Base-by-base conservation (phyloP, 2,888 invertebrate genomes). In the Hirtodrosophila trivittata region DNA sequence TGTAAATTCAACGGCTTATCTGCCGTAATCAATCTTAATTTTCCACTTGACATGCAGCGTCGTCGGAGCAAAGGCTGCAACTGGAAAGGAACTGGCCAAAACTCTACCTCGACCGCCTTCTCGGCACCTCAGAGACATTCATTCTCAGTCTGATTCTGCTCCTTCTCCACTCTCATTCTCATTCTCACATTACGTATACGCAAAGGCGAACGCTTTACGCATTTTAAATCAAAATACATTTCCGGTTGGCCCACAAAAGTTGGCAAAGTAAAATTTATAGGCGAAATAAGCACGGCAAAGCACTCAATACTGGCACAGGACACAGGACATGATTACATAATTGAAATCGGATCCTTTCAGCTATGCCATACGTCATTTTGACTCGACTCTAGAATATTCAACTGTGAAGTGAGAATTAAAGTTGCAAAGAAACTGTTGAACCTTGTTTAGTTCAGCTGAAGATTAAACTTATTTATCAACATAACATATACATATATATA, bases 1-100 rank as follows among this genome's bases (percentile, higher is more conserved):
- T 86, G 86, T 86, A 86, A 86, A 82, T 84, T 84, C 85, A 81
- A 76, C 75, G 85, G 85, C 85, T 82, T 86, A 82, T 86, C 85
- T 77, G 65, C 73, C 78, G 82, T 86, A 86, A 84, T 82, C 82
- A 86, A 86, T 82, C 86, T 86, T 84, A 86, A 82, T 86, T 82
- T 82, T 82, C 85, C 87, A 82, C 86, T 86, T 86, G 82, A 86
- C 85, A 77, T 84, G 72, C 77, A 80, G 74, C 77, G 65, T 55
- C 77, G 65, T 55, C 63, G 45, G 47, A 56, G 77, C 66, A 72
- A 75, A 65, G 32, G 57, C 54, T 51, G 63, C 56, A 51, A 45
- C 56, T 43, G 50, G 50, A 64, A 55, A 67, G 33, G 42, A 65
- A 30, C 56, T 35, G 16, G 42, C 18, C 33, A 26, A 33, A 13